phyloP scores from a whole-genome alignment of 2,888 invertebrate species.

The Agonum fuliginosum region DNA sequence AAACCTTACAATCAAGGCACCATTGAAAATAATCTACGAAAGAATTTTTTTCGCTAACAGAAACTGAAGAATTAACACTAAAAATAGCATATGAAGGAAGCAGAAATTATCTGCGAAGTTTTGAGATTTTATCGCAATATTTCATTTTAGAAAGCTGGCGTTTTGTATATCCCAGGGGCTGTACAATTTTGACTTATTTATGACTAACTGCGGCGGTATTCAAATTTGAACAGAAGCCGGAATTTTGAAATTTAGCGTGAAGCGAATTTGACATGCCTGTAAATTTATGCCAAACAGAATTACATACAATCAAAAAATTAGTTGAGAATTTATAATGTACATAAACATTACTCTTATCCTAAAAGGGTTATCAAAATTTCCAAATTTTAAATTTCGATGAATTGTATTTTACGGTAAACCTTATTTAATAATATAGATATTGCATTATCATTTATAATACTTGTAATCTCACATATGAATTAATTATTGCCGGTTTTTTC shows the following conservation, averaged over 20 bases:
- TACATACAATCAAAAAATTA: no score
- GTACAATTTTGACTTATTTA: constrained; percentile 26
- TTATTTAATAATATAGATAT: no score
- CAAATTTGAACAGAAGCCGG: neutral
- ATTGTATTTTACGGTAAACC: no score
- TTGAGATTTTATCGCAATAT: constrained; percentile 34
- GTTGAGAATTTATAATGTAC: no score
- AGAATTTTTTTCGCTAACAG: constrained; percentile 29
- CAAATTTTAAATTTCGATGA: no score
- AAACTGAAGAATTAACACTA: constrained; percentile 33
- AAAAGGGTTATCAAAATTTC: no score
- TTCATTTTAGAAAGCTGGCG: constrained; percentile 34
- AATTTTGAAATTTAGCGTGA: constrained; percentile 23
- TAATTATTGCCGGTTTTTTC: no score
- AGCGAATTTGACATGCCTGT: constrained; percentile 1
- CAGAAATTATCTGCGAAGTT: constrained; percentile 21
- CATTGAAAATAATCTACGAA: constrained; percentile 32
- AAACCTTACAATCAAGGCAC: constrained; percentile 30
- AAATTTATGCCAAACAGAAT: constrained; percentile 10
- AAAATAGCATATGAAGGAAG: constrained; percentile 28
- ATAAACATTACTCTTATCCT: no score
- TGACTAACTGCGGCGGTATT: constrained; percentile 1
- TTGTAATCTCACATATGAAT: no score
- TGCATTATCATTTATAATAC: no score
- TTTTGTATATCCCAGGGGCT: constrained; percentile 10